These are phyloP conservation scores for Cheilinus undulatus DNA, from an alignment of 2,113 vertebrate species.

Conservation along the genomic window DNA sequence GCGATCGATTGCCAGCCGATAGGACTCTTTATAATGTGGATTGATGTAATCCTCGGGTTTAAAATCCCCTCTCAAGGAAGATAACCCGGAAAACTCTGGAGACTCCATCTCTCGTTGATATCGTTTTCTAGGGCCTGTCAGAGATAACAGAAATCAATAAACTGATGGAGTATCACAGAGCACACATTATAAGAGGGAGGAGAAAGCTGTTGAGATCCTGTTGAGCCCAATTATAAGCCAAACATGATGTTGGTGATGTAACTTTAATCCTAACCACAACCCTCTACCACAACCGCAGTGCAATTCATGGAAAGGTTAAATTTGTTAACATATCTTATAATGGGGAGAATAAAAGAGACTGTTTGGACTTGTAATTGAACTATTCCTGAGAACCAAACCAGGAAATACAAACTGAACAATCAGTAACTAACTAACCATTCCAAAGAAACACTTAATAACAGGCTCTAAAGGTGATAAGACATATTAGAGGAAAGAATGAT, in stretches of 20 bases:
- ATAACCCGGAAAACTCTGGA: slow-evolving; percentile 86
- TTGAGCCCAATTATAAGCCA: not conserved
- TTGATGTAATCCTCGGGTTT: slow-evolving; percentile 90
- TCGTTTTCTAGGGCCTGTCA: slow-evolving; percentile 54
- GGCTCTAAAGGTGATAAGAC: not conserved
- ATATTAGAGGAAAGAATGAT: not conserved
- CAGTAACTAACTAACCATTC: not conserved
- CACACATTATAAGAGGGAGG: slow-evolving; percentile 8
- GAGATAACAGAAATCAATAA: slow-evolving; percentile 36
- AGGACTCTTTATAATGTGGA: slow-evolving; percentile 95
- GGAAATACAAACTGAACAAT: not conserved
- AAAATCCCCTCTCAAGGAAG: slow-evolving; percentile 90
- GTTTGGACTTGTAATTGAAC: not conserved
- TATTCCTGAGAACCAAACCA: not conserved
- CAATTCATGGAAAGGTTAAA: not conserved
- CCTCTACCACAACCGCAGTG: not conserved
- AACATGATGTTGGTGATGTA: not conserved
- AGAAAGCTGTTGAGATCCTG: not conserved
- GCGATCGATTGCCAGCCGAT: slow-evolving; percentile 91
- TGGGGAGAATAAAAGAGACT: not conserved
- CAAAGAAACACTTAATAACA: not conserved
- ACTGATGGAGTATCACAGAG: slow-evolving; percentile 14
- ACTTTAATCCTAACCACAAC: not conserved
- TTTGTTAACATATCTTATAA: not conserved
- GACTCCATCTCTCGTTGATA: slow-evolving; percentile 87